A percentile compares a stretch with the other conserved stretches of the same genome.
phyloP scores from a whole-genome alignment of 2,113 vertebrate species.

The Calyptommatus sinebrachiatus region DNA sequence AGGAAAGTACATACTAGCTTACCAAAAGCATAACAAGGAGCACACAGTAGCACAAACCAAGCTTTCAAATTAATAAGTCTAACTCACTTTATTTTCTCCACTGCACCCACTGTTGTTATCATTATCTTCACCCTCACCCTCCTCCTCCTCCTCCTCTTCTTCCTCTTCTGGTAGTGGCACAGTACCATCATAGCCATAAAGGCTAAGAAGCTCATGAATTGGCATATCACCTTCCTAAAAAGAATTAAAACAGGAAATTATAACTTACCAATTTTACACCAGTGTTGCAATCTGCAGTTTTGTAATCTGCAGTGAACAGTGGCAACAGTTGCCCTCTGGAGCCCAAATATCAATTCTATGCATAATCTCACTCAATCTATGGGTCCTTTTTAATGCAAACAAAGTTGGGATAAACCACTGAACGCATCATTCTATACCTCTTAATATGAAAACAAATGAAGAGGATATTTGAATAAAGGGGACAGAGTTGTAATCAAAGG shows the following conservation, averaged over 20 bases:
- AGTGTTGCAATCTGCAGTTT: slow-evolving; percentile 1
- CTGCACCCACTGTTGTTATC: slow-evolving; percentile 91
- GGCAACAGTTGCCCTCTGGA: neutral
- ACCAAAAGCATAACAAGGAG: neutral
- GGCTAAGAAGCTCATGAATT: slow-evolving; percentile 91
- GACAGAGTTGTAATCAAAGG: no score
- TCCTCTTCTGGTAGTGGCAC: slow-evolving; percentile 86
- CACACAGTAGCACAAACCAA: slow-evolving; percentile 4
- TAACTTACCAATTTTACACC: slow-evolving; percentile 20
- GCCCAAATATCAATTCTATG: neutral
- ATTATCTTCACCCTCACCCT: slow-evolving; percentile 83
- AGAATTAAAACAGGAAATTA: slow-evolving; percentile 35
- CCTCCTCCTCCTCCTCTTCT: slow-evolving; percentile 83
- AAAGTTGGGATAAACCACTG: neutral
- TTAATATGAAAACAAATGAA: neutral
- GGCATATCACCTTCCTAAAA: slow-evolving; percentile 95
- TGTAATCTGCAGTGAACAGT: slow-evolving; percentile 4
- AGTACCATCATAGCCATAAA: slow-evolving; percentile 88
- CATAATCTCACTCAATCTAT: neutral
- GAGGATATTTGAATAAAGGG: no score
- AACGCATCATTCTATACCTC: neutral
- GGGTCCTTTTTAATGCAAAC: neutral
- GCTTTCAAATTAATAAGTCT: neutral
- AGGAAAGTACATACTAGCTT: slow-evolving; percentile 3
- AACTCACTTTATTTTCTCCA: slow-evolving; percentile 79